A percentile compares a stretch with the other conserved stretches of the same genome.
Conservation (phyloP, 1,140 invertebrate genomes). For the Periplaneta americana region DNA sequence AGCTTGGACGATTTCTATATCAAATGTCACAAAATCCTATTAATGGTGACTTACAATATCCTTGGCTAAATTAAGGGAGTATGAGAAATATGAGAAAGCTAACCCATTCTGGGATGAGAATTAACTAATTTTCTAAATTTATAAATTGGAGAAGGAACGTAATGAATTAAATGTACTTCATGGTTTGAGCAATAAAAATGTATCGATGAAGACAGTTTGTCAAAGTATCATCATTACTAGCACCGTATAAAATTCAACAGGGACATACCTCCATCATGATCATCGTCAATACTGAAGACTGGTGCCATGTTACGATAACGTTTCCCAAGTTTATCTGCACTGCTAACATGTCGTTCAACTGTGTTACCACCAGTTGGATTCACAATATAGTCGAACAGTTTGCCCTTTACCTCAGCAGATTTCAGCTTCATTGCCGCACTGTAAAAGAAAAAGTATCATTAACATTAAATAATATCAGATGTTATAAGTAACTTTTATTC, state of each 20-base stretch:
- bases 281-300: conserved; percentile 93
- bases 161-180: background rate
- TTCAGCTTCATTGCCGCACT: conserved; percentile 74
- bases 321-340: conserved; percentile 74
- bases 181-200: background rate
- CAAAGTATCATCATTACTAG: background rate
- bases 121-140: background rate
- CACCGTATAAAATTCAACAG: background rate
- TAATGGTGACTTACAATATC: no score
- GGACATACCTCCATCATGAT: conserved; percentile 56
- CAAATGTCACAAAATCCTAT: no score
- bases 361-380: conserved; percentile 62
- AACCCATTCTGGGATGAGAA: no score
- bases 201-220: background rate
- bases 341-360: conserved; percentile 66
- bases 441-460: conserved; percentile 16
- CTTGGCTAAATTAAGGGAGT: no score
- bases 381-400: conserved; percentile 89
- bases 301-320: conserved; percentile 84
- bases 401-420: conserved; percentile 86
- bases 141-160: background rate
- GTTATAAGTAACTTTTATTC: no score
- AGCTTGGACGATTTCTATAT: no score
- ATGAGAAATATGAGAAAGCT: no score
- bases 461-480: background rate